Evolutionary conservation across 2,888 invertebrate genomes (phyloP), one percentile per base, ranked within the genome.

Genomic region (Choreutis nemorana): DNA sequence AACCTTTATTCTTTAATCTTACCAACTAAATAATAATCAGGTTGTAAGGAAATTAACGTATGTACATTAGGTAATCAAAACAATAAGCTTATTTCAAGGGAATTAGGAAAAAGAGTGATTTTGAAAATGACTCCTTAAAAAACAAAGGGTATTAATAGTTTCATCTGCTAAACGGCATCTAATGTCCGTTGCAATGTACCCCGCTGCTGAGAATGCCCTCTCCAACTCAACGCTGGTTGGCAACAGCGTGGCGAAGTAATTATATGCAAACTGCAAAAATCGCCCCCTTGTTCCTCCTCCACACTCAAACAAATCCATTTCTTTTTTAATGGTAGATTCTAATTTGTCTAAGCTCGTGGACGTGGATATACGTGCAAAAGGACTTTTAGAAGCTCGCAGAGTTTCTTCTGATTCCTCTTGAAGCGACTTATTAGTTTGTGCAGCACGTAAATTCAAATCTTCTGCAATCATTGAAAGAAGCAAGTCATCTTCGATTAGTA

Each of bases 191-290:
- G 30, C 27, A 23, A 37, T 22, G 32, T 39, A 39, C 29, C 35
- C 37, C 20, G 36, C 37, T 11, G 36, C 33, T 30, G 35, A 39
- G 16, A 35, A 39, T 11, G 37, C 39, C 28, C 38, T 29, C 31
- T 41, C 35, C 15, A 36, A 30, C 31, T 39, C 39, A 31, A 41
- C n/a, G n/a, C n/a, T n/a, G n/a, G n/a, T n/a, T n/a, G n/a, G n/a
- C n/a, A n/a, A n/a, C n/a, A n/a, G n/a, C 37, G 27, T 32, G 39
- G 26, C 35, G 37, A 14, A 36, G 36, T 34, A 31, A 30, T 37
- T 30, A 33, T 37, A 23, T 15, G 25, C 31, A 23, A 37, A 37
- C 26, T 35, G 26, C 28, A 37, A 33, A 31, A 23, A 28, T 23
- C 14, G 15, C 18, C 21, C 21, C 21, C 28, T 28, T 31, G 18